Percentiles rank a stretch among this genome's conserved stretches.
phyloP scores from a whole-genome alignment of 2,888 invertebrate genomes.

The Cerastis rubricosa region DNA sequence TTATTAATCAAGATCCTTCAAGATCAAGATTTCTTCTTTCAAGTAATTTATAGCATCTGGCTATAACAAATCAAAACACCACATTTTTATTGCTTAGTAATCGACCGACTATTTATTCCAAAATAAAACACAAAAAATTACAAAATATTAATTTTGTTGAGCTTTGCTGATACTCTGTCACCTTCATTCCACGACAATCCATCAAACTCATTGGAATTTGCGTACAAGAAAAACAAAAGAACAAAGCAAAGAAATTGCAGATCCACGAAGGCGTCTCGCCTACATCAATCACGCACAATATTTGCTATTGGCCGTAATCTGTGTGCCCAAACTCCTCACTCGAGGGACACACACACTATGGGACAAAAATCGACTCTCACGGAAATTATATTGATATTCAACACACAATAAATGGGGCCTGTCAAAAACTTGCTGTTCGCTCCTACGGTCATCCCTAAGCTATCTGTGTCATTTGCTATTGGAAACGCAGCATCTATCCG shows the following conservation, averaged over 20 bases:
- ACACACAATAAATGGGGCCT: conserved; percentile 91
- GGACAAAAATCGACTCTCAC: conserved; percentile 90
- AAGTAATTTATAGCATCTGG: not conserved
- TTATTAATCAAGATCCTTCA: no score
- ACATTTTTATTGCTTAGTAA: not conserved
- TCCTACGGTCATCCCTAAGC: conserved; percentile 91
- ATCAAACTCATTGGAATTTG: conserved; percentile 64
- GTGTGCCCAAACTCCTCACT: conserved; percentile 87
- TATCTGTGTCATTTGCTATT: conserved; percentile 90
- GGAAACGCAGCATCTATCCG: conserved; percentile 83
- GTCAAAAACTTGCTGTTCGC: conserved; percentile 91
- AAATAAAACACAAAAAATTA: conserved; percentile 42
- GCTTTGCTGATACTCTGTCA: conserved; percentile 59
- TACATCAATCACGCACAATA: conserved; percentile 87
- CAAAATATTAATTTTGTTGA: conserved; percentile 53
- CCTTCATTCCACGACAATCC: conserved; percentile 57
- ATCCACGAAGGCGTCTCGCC: conserved; percentile 78
- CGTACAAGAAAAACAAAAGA: conserved; percentile 78
- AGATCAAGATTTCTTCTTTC: not conserved
- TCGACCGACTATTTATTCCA: conserved; percentile 26
- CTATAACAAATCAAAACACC: not conserved
- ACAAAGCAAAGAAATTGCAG: conserved; percentile 75
- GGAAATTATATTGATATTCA: conserved; percentile 91
- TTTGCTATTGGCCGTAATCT: conserved; percentile 89
- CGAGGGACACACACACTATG: conserved; percentile 85